Evolutionary conservation across 2,888 invertebrate genomes (phyloP).

Genomic region (Carcina quercana): DNA sequence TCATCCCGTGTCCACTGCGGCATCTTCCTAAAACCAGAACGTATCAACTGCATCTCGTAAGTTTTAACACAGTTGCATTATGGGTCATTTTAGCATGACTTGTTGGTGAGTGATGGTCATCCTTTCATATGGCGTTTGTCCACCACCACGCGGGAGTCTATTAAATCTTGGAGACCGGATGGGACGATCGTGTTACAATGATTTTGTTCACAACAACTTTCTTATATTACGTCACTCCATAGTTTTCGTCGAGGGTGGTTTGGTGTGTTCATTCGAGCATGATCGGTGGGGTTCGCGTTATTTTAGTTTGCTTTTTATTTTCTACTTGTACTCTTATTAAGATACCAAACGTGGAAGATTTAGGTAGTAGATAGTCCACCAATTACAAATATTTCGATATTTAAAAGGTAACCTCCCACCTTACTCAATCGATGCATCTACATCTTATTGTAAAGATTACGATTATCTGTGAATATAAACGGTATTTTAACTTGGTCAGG

Average conservation of each 20-base stretch:
- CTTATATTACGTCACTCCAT: conserved; percentile 56
- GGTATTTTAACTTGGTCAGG: no score
- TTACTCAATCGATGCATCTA: no score
- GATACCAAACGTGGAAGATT: no score
- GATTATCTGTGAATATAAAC: no score
- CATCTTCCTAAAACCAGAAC: conserved; percentile 5
- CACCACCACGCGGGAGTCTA: conserved; percentile 65
- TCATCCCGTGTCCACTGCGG: conserved; percentile 47
- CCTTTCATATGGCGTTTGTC: conserved; percentile 35
- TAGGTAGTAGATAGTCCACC: no score
- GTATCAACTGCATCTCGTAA: conserved; percentile 2
- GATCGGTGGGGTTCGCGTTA: no score
- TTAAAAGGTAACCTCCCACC: no score
- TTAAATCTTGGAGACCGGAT: conserved; percentile 64
- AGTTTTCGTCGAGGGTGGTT: conserved; percentile 29
- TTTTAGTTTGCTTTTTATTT: no score
- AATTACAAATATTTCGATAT: no score
- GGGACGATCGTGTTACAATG: conserved; percentile 57
- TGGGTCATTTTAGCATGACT: conserved; percentile 17
- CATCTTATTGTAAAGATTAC: no score
- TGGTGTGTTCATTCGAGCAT: not conserved
- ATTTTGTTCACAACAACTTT: conserved; percentile 55
- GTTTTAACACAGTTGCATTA: not conserved
- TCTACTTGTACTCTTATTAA: no score
- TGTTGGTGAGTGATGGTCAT: conserved; percentile 14